Conservation (phyloP, 2,888 invertebrate species). For the Drosophila kuntzei region DNA sequence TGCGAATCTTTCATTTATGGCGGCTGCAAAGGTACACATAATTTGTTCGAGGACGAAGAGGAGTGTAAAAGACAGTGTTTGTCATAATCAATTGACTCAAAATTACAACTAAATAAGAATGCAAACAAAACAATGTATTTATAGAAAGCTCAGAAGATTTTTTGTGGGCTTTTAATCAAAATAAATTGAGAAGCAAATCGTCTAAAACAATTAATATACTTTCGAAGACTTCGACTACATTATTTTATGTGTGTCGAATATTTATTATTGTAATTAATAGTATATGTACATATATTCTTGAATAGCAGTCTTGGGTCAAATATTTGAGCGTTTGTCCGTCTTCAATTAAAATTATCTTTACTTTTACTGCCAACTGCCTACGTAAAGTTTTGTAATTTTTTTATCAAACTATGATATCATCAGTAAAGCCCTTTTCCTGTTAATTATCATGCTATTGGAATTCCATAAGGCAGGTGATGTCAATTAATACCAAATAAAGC, state of each 20-base stretch:
- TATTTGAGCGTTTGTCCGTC: no score
- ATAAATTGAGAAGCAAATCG: background rate
- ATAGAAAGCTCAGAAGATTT: background rate
- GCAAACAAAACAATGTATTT: background rate
- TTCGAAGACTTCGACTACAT: background rate
- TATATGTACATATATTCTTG: no score
- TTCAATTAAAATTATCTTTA: no score
- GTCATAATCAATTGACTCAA: background rate
- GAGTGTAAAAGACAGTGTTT: constrained; percentile 48
- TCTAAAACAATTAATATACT: background rate
- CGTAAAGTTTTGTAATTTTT: no score
- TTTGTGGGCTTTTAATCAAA: background rate
- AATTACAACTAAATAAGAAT: background rate
- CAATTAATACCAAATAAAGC: constrained; percentile 38
- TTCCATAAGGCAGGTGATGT: constrained; percentile 13
- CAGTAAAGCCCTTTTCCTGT: background rate
- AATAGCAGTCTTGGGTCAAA: no score
- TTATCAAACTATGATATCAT: constrained; percentile 1
- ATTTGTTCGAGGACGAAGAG: constrained; percentile 45
- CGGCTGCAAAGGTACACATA: constrained; percentile 53
- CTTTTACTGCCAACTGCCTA: no score
- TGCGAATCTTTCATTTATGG: constrained; percentile 59
- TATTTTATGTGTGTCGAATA: no score
- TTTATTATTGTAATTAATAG: no score
- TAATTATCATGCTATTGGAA: background rate